phyloP scores from a whole-genome alignment of 2,113 vertebrate species.

The Stigmatopora nigra region DNA sequence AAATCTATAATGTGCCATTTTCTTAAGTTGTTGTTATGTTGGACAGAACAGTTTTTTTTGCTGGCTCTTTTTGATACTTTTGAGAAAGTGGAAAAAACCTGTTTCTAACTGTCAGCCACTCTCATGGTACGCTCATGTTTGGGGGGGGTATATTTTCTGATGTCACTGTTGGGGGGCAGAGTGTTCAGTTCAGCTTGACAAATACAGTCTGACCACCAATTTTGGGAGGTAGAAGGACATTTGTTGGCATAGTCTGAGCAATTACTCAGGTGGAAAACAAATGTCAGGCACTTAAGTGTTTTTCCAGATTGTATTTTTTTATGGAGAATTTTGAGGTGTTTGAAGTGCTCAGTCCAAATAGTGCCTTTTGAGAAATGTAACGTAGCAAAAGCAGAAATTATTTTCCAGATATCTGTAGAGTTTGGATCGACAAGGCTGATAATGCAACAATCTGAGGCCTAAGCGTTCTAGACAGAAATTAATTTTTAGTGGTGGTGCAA shows the following conservation, averaged over 20 bases:
- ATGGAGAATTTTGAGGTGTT: too few species aligned
- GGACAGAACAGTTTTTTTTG: not conserved
- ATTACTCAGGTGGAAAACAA: not conserved
- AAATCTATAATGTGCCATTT: not conserved
- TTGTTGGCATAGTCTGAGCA: not conserved
- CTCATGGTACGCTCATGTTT: slow-evolving; percentile 48
- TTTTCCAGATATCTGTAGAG: too few species aligned
- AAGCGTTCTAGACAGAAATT: too few species aligned
- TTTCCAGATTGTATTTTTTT: too few species aligned
- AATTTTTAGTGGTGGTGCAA: too few species aligned
- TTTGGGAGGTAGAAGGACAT: slow-evolving; percentile 65
- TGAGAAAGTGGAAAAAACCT: slow-evolving; percentile 3
- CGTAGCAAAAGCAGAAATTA: too few species aligned
- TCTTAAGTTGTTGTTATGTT: not conserved
- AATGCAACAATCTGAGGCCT: too few species aligned
- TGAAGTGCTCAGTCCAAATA: too few species aligned
- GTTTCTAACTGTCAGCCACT: slow-evolving; percentile 44
- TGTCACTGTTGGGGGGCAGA: slow-evolving; percentile 41
- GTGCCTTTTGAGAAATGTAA: too few species aligned
- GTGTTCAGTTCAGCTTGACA: slow-evolving; percentile 48
- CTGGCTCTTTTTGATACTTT: slow-evolving; percentile 19
- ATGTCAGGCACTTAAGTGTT: not conserved
- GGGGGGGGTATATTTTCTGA: slow-evolving; percentile 44
- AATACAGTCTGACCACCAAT: slow-evolving; percentile 48
- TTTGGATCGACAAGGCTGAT: too few species aligned